Evolutionary conservation across 1,140 invertebrate species (phyloP), one percentile per base, ranked within the genome.

Genomic region (Drosophila ogumai): DNA sequence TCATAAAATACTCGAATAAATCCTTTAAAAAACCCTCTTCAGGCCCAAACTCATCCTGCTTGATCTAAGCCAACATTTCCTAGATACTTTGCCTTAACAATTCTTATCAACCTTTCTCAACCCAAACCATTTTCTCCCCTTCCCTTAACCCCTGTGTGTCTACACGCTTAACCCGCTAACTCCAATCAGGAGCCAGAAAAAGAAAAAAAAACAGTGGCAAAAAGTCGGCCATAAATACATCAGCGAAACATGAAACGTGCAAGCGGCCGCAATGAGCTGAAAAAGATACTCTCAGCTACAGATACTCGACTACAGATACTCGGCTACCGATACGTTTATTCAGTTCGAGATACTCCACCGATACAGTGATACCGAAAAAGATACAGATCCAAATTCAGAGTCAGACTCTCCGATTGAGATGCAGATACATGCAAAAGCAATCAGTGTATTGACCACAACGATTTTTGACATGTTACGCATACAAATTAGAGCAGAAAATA

Each of bases 381-480:
- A 43, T 71, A 34, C 64, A 56, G 49, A 43, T 68, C 38, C 47
- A 8, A 31, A 68, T 57, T 57, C 57, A 34, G 34, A 67, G 31
- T 34, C 50, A 3, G 49, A 34, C 28, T 15, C 28, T 13, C 50
- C 50, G 50, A 69, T 69, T 59, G 54, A 52, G 40, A 74, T 73
- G 78, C 32, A 52, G 61, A 52, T 86, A 90, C 87, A 91, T 87
- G 87, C 68, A 91, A 91, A 91, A 91, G 88, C 88, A 91, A 91
- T 91, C 88, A 87, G 88, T 79, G 82, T 91, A 91, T 91, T 91
- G 88, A 91, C 88, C 88, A 91, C 88, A 91, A 87, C 80, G 87
- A 91, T 91, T 91, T 75, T 91, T 91, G 88, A 91, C 88, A 91
- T 91, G 88, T 79, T 91, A 90, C 87, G 88, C 88, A 91, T 91